Evolutionary conservation across 2,888 invertebrate species (phyloP), one percentile per base, ranked within the genome.

Genomic region (Brachypalpus laphriformis): DNA sequence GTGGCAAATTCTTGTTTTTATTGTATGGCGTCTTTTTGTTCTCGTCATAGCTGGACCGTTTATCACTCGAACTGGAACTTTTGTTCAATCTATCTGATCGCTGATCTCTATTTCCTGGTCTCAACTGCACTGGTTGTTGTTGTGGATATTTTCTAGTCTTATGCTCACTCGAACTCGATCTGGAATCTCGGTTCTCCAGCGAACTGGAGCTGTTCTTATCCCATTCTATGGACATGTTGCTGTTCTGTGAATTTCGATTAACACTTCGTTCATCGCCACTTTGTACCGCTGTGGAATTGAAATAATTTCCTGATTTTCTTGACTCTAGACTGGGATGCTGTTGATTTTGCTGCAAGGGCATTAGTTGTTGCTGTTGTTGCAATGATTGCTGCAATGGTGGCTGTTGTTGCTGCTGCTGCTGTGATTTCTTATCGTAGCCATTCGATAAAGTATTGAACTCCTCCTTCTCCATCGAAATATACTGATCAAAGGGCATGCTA

Each of bases 401-500:
- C 28, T 87, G 89, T 89, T 88, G 5, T 86, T 78, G 14, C 59
- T 83, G 40, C 1, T 83, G 78, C 3, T 57, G 56, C n/a, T 42
- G 56, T 8, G 51, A 7, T 63, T 71, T 68, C 49, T 71, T 83
- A 8, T 78, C 82, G 37, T 66, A 56, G 42, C 59, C 70, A 66
- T 75, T 85, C 7, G 82, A 2, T 6, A 87, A 72, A 9, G 87
- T 59, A 87, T 90, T 90, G n/a, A 91, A 91, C 31, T 90, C 91
- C 0, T 90, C 91, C 81, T 91, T 91, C 63, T 91, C 91, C 80
- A 92, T 82, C 0, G 90, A 88, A 1, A 92, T 87, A 87, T 92
- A 92, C 83, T 91, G 90, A 74, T 92, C 91, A 16, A 91, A 91
- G 4, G 92, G 92, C 90, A 92, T 91, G 5, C 90, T 91, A 0